Evolutionary conservation across 2,888 invertebrate species (phyloP).

Genomic region (Pasiphila rectangulata): DNA sequence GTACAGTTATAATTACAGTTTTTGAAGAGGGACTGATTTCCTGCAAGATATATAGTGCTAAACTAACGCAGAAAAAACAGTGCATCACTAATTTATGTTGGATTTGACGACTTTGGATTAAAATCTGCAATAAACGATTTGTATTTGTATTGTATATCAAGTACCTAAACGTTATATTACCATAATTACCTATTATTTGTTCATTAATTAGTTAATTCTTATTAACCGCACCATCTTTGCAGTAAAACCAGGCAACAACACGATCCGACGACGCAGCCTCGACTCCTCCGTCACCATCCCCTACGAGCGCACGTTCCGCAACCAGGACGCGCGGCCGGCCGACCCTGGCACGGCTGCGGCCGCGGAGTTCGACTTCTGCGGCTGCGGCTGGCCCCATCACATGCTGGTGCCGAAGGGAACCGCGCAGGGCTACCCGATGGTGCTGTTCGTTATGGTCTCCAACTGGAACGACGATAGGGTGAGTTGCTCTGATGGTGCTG

Average conservation of each 20-base stretch:
- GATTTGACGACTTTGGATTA: too few relatives aligned
- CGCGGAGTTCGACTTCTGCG: constrained; percentile 88
- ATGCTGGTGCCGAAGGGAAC: constrained; percentile 88
- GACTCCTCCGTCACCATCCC: constrained; percentile 92
- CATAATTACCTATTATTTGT: too few relatives aligned
- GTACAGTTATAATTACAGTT: too few relatives aligned
- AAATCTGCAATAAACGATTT: too few relatives aligned
- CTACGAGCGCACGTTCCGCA: constrained; percentile 89
- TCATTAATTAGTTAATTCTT: too few relatives aligned
- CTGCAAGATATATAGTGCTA: too few relatives aligned
- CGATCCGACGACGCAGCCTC: constrained; percentile 82
- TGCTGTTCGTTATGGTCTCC: constrained; percentile 89
- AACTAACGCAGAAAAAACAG: too few relatives aligned
- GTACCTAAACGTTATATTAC: too few relatives aligned
- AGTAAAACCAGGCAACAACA: constrained; percentile 86
- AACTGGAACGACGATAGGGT: constrained; percentile 86
- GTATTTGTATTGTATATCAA: too few relatives aligned
- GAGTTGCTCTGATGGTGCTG: too few relatives aligned
- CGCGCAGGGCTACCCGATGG: constrained; percentile 82
- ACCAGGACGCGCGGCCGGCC: constrained; percentile 82
- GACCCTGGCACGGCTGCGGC: constrained; percentile 71
- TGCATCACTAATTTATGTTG: too few relatives aligned
- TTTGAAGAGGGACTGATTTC: too few relatives aligned
- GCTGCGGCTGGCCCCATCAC: constrained; percentile 94
- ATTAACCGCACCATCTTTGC: constrained; percentile 22